phyloP scores from a whole-genome alignment of 1,140 invertebrate species.

The Himalopsyche phryganea region DNA sequence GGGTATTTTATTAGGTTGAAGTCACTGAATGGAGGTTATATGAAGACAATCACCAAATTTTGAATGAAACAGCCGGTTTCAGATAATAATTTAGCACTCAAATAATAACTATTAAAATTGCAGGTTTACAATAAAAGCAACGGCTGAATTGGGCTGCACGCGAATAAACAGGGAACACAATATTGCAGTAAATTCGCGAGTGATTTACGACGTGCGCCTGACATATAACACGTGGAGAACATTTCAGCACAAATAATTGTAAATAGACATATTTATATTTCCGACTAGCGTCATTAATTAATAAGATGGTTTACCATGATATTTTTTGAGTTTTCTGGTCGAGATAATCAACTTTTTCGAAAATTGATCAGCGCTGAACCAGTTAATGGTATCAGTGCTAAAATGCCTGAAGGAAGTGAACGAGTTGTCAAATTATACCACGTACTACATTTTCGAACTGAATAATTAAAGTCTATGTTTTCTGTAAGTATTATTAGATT shows the following conservation, averaged over 20 bases:
- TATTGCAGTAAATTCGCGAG: too few relatives aligned
- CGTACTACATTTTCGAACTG: neutral
- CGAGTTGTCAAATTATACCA: conserved; percentile 14
- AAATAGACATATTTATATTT: neutral
- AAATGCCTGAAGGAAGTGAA: conserved; percentile 17
- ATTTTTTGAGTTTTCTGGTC: conserved; percentile 20
- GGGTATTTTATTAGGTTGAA: too few relatives aligned
- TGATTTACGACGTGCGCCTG: neutral
- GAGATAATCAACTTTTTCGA: conserved; percentile 24
- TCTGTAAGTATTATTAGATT: neutral
- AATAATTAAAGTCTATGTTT: neutral
- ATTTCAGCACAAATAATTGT: neutral
- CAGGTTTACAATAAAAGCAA: too few relatives aligned
- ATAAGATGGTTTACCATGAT: conserved; percentile 14
- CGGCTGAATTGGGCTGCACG: too few relatives aligned
- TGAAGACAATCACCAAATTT: too few relatives aligned
- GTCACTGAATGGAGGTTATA: too few relatives aligned
- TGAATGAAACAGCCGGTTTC: too few relatives aligned
- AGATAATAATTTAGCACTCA: too few relatives aligned
- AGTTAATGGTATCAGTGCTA: conserved; percentile 11
- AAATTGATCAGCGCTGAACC: conserved; percentile 31
- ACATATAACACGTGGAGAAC: conserved; percentile 7
- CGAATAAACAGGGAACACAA: too few relatives aligned
- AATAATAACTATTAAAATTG: too few relatives aligned
- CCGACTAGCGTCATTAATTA: neutral